Evolutionary conservation across 2,888 invertebrate genomes (phyloP).

Genomic region (Carpatolechia fugitivella): DNA sequence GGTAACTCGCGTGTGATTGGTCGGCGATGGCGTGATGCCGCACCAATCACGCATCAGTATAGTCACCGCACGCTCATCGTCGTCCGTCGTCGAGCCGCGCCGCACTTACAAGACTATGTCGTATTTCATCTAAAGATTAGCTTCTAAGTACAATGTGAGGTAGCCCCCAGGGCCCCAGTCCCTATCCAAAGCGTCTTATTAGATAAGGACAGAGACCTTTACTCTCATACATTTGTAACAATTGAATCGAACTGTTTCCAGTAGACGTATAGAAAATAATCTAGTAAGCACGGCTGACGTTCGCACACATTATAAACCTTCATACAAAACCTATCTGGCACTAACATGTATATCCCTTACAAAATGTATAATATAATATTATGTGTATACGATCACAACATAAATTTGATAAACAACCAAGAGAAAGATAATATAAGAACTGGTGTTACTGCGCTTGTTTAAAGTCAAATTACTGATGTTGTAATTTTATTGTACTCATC

Average conservation of each 20-base stretch:
- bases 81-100: not conserved
- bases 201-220: not conserved
- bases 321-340: conserved; percentile 78
- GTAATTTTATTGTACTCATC: conserved; percentile 45
- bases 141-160: not conserved
- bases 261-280: not conserved
- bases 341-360: conserved; percentile 77
- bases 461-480: conserved; percentile 30
- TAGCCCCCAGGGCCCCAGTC: not conserved
- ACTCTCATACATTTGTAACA: not conserved
- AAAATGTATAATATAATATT: conserved; percentile 75
- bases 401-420: conserved; percentile 77
- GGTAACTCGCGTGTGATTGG: conserved; percentile 6
- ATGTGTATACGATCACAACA: conserved; percentile 77
- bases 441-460: conserved; percentile 57
- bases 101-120: not conserved
- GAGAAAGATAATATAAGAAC: conserved; percentile 46
- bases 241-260: not conserved
- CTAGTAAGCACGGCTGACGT: conserved; percentile 8
- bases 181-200: not conserved
- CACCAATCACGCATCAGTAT: not conserved
- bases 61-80: not conserved
- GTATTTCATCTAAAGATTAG: not conserved
- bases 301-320: conserved; percentile 54
- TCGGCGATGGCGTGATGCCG: conserved; percentile 9